Evolutionary conservation across 2,797 vertebrate species (phyloP), one percentile per base, ranked within the genome.

Genomic region (Enteromius trimaculatus): DNA sequence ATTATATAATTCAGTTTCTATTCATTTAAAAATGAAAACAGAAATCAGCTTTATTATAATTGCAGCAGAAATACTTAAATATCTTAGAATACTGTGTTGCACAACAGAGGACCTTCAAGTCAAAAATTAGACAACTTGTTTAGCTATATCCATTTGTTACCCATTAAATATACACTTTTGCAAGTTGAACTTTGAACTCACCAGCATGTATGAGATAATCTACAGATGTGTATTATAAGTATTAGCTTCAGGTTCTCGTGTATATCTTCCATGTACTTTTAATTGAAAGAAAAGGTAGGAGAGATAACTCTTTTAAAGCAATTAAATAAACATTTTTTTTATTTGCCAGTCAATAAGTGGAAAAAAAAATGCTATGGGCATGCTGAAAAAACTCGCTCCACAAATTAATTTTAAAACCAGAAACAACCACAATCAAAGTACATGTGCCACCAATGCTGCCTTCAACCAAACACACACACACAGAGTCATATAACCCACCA

Each of bases 341-440:
- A 71, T 42, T 6, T 6, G 3, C 1, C 1, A 70, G 29, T 72
- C 55, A 64, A 31, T 79, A 65, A 72, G 42, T 51, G 17, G 17
- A n/a, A 9, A 13, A 65, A n/a, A 37, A 39, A 6, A 39, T 31
- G 19, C 7, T 47, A 26, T 1, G 4, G 34, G 47, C 47, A 13
- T 37, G 31, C 47, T 23, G 11, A 44, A 39, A 75, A 84, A 80
- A 39, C 71, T 60, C 10, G 9, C 37, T 16, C 51, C 19, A 31
- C 11, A 6, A 17, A 49, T 19, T 60, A 31, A 69, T 29, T 80
- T 62, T 58, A 55, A 66, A 80, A 51, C 69, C 42, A 83, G 26
- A 71, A 49, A n/a, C 14, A 70, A 66, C 17, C 42, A 51, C 51
- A 77, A 66, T 26, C 44, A 17, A 65, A 53, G 39, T 19, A 37